Conservation (phyloP, 1,140 invertebrate species). For the Metaphire vulgaris region DNA sequence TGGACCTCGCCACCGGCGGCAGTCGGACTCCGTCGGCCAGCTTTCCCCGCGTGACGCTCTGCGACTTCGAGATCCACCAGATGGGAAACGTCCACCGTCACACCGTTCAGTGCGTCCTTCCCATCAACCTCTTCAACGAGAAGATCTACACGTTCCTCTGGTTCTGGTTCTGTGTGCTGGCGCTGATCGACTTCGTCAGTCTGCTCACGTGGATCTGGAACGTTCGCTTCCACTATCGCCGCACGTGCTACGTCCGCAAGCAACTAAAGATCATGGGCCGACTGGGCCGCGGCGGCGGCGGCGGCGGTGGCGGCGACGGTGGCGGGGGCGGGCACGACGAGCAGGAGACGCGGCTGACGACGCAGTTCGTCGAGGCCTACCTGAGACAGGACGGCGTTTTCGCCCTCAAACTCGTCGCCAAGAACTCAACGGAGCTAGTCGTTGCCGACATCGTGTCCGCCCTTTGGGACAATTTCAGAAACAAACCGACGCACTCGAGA, state of each 20-base stretch:
- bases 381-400: constrained; percentile 34
- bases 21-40: constrained; percentile 29
- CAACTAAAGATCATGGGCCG: constrained; percentile 42
- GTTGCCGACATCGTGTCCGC: constrained; percentile 37
- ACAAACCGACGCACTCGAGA: constrained; percentile 30
- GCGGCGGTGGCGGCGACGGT: too few relatives aligned
- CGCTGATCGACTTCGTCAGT: constrained; percentile 51
- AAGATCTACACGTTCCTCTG: too few relatives aligned
- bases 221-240: constrained; percentile 32
- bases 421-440: constrained; percentile 32
- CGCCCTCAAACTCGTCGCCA: constrained; percentile 31
- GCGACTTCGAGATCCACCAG: constrained; percentile 57
- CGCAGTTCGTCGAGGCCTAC: constrained; percentile 32
- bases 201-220: constrained; percentile 46
- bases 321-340: too few relatives aligned
- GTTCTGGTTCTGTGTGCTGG: constrained; percentile 58
- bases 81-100: too few relatives aligned
- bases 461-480: constrained; percentile 39
- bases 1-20: too few relatives aligned
- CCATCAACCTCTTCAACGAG: too few relatives aligned
- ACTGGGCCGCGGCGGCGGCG: constrained; percentile 21
- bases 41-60: constrained; percentile 57
- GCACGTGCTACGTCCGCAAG: constrained; percentile 50
- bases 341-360: constrained; percentile 19
- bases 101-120: too few relatives aligned